Percentiles rank a stretch among this genome's conserved stretches.
Evolutionary conservation across 2,888 invertebrate species (phyloP).

Genomic region (Parthenolecanium corni): DNA sequence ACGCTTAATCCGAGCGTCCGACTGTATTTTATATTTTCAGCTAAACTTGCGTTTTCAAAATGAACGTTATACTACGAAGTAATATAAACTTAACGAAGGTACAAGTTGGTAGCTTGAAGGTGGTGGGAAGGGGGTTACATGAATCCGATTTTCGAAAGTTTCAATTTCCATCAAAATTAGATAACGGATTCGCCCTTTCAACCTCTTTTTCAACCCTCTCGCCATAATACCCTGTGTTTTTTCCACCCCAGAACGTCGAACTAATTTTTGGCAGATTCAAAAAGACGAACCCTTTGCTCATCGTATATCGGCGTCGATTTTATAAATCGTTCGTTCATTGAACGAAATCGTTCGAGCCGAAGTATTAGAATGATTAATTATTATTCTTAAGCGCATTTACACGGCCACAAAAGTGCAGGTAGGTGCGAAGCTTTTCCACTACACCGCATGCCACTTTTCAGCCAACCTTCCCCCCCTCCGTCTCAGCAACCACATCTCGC

Average conservation of each 20-base stretch:
- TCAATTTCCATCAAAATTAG: conserved; percentile 5
- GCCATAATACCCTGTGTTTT: background rate
- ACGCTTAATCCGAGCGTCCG: too few relatives aligned
- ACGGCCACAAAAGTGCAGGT: conserved; percentile 24
- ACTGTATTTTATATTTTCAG: too few relatives aligned
- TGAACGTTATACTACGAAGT: too few relatives aligned
- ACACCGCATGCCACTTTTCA: too few relatives aligned
- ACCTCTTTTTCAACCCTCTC: background rate
- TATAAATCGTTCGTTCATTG: conserved; percentile 27
- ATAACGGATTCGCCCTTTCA: background rate
- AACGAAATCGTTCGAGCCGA: conserved; percentile 17
- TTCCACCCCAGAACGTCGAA: conserved; percentile 9
- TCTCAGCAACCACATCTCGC: too few relatives aligned
- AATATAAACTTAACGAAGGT: background rate
- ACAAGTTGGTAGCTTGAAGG: background rate
- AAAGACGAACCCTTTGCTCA: conserved; percentile 7
- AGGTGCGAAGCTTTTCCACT: background rate
- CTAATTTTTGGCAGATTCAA: conserved; percentile 8
- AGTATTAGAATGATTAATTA: conserved; percentile 22
- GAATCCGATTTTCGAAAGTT: conserved; percentile 10
- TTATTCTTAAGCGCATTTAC: conserved; percentile 25
- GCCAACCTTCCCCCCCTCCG: too few relatives aligned
- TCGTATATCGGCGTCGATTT: conserved; percentile 18
- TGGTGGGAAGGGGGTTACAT: too few relatives aligned
- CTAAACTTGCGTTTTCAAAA: too few relatives aligned